Conservation (phyloP, 2,113 vertebrate species). For the Crotophaga sulcirostris region DNA sequence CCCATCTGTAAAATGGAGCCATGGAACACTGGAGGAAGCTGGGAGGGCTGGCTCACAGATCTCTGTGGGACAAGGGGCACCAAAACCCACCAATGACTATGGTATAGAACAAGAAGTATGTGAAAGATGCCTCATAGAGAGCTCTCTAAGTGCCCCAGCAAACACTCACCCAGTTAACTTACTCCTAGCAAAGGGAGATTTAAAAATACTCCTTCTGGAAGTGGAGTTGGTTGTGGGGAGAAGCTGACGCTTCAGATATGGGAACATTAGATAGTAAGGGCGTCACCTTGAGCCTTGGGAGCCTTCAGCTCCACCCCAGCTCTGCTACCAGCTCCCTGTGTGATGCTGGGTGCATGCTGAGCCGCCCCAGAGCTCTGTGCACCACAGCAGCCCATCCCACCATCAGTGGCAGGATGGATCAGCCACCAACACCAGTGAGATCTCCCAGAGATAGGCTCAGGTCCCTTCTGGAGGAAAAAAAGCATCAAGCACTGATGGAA, state of each 20-base stretch:
- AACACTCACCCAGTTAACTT: not conserved
- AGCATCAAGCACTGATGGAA: rapidly evolving
- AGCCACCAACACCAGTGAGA: not conserved
- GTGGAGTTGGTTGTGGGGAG: not conserved
- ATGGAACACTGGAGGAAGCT: not conserved
- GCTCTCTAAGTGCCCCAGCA: not conserved
- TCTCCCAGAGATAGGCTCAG: rapidly evolving
- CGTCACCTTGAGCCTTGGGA: not conserved
- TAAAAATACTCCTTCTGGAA: not conserved
- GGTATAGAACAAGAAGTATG: rapidly evolving
- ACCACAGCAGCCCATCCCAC: rapidly evolving
- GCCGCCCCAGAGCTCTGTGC: rapidly evolving
- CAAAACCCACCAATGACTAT: rapidly evolving
- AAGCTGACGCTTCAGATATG: not conserved
- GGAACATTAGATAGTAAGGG: not conserved
- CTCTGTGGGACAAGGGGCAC: not conserved
- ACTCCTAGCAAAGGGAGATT: not conserved
- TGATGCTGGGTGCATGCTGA: not conserved
- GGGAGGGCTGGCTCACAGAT: not conserved
- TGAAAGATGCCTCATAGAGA: not conserved
- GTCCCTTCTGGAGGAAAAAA: not conserved
- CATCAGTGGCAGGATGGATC: rapidly evolving
- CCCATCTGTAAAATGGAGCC: not conserved
- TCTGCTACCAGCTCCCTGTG: not conserved
- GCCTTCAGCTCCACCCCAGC: conserved; percentile 26